These are phyloP conservation scores for Solen grandis DNA, from an alignment of 1,140 invertebrate genomes.

Conservation along the genomic window DNA sequence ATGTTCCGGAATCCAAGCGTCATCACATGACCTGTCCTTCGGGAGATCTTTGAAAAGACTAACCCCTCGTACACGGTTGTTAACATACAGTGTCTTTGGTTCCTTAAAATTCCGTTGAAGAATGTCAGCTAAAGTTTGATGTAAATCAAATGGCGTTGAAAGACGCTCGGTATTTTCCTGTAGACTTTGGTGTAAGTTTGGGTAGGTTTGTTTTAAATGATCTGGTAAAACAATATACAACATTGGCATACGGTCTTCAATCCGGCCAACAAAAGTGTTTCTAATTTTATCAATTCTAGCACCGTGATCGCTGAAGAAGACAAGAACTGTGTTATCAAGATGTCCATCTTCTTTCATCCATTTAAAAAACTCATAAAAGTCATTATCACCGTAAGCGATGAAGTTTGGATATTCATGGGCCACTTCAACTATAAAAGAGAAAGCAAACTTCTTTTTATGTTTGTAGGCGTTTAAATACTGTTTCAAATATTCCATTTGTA, in stretches of 20 bases:
- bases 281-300: constrained; percentile 92
- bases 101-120: constrained; percentile 69
- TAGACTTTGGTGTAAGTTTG: constrained; percentile 86
- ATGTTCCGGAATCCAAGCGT: constrained; percentile 79
- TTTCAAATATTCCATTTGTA: constrained; percentile 61
- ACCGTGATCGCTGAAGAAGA: constrained; percentile 96
- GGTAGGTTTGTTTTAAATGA: constrained; percentile 86
- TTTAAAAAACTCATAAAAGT: constrained; percentile 73
- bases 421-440: constrained; percentile 55
- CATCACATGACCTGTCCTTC: constrained; percentile 77
- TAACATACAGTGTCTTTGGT: constrained; percentile 69
- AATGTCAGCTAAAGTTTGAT: constrained; percentile 79
- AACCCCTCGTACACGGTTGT: constrained; percentile 70
- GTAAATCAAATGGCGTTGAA: constrained; percentile 82
- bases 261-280: constrained; percentile 89
- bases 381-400: constrained; percentile 56
- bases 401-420: constrained; percentile 63
- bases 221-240: constrained; percentile 90
- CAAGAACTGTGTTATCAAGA: constrained; percentile 84
- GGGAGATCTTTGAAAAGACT: constrained; percentile 80
- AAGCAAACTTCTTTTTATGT: constrained; percentile 55
- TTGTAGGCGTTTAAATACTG: constrained; percentile 58
- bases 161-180: constrained; percentile 83
- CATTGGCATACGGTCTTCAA: constrained; percentile 94
- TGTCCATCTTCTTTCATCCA: constrained; percentile 71